Base-by-base conservation (phyloP, 1,140 invertebrate species). In the Zaprionus ornatus region DNA sequence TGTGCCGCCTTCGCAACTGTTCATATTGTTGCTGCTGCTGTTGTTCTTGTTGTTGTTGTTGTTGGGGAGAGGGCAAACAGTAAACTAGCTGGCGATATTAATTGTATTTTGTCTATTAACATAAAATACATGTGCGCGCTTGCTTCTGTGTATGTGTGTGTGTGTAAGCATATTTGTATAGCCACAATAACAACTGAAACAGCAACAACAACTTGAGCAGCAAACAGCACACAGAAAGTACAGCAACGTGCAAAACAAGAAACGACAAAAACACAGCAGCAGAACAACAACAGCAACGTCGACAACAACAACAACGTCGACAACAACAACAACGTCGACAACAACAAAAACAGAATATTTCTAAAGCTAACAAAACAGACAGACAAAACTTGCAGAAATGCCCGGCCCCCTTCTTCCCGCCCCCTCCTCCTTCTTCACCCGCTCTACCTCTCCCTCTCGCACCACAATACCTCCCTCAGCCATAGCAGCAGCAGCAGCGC, bases 41-140 rank as follows among this genome's bases (percentile, higher is more conserved):
- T 15, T 42, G 59, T 9, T 42, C 52, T 13, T 56, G 35, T 12
- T 70, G 32, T 70, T 63, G 25, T 45, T 56, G 25, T 32, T 37
- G 59, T 21, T 17, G 21, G 23, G n/a, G 57, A 55, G 65, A 73
- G 66, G 52, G 80, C 77, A 75, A 86, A 73, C 61, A 82, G 77
- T 71, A 82, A 88, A 77, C 75, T 62, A 87, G 73, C 80, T 75
- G 45, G 67, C 69, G 79, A 81, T 88, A 90, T 88, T 87, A 88
- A 84, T 90, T 88, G 78, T 90, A 67, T 84, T 81, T 90, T 86
- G 84, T 88, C 78, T 84, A 84, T 87, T 88, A 83, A 88, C 84
- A 87, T 83, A 84, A 87, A 87, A 74, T 82, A 77, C 61, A 59
- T 74, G 32, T 55, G 45, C 27, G 37, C 35, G 56, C 35, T 40